Evolutionary conservation across 2,797 vertebrate species (phyloP).

Genomic region (Centroberyx gerrardi): DNA sequence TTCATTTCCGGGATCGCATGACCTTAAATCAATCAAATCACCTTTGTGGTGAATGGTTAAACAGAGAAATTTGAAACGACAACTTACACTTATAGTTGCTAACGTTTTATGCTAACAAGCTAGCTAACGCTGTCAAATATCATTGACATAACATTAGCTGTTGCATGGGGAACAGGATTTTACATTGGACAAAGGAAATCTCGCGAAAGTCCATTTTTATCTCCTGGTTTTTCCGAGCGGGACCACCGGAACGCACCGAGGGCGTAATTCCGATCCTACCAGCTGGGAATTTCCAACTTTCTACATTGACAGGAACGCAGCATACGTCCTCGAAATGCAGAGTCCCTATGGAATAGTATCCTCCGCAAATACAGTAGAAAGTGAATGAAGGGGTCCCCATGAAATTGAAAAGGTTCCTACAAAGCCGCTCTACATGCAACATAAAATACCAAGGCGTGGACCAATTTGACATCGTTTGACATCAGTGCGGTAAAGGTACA

Average conservation of each 20-base stretch:
- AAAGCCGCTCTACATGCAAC: neutral
- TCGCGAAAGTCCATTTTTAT: too few species aligned
- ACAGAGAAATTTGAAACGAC: too few species aligned
- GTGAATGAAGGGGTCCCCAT: constrained; percentile 27
- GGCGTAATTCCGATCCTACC: too few species aligned
- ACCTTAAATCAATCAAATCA: constrained; percentile 14
- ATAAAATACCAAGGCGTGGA: constrained; percentile 17
- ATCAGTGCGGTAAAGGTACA: constrained; percentile 24
- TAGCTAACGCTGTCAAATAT: too few species aligned
- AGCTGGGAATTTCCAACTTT: neutral
- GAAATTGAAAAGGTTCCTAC: neutral
- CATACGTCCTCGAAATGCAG: constrained; percentile 3
- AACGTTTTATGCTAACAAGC: too few species aligned
- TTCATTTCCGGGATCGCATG: neutral
- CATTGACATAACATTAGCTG: too few species aligned
- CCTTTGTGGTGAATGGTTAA: constrained; percentile 2
- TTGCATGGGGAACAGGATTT: too few species aligned
- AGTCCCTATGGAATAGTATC: neutral
- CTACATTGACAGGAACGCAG: neutral
- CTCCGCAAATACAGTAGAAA: constrained; percentile 6
- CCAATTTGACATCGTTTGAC: constrained; percentile 29
- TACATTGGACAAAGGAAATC: too few species aligned
- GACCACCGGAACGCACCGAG: too few species aligned
- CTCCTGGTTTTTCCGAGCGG: too few species aligned
- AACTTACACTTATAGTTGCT: too few species aligned